Evolutionary conservation across 2,888 invertebrate species (phyloP).

Genomic region (Conomelus anceps): DNA sequence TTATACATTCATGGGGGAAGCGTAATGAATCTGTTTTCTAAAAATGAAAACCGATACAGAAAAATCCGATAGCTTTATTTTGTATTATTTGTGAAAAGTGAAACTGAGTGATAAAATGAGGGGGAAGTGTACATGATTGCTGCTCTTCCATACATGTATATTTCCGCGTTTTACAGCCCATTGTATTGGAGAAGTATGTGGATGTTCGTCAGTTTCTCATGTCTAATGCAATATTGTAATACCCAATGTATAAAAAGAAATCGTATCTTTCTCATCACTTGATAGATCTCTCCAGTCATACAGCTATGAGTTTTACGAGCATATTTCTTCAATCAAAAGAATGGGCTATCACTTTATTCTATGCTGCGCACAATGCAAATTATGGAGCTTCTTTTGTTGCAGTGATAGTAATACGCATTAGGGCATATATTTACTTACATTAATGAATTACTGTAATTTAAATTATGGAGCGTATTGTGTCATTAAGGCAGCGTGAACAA

Average conservation of each 20-base stretch:
- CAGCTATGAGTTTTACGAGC: background rate
- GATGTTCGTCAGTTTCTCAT: background rate
- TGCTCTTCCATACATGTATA: background rate
- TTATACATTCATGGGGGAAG: too few relatives aligned
- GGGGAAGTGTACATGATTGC: background rate
- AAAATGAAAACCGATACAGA: too few relatives aligned
- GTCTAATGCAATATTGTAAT: background rate
- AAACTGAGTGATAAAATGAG: background rate
- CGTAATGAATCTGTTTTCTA: too few relatives aligned
- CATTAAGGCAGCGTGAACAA: too few relatives aligned
- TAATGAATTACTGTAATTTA: background rate
- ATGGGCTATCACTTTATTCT: background rate
- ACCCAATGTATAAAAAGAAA: background rate
- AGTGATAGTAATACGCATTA: background rate
- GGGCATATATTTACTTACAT: background rate
- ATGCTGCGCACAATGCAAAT: background rate
- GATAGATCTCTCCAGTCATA: background rate
- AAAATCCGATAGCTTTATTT: too few relatives aligned
- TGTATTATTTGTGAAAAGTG: too few relatives aligned
- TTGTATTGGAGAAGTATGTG: background rate
- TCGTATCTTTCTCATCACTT: background rate
- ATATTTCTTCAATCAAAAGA: too few relatives aligned
- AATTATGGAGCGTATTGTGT: background rate
- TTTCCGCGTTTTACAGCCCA: background rate
- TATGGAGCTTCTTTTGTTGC: background rate